Evolutionary conservation across 2,888 invertebrate genomes (phyloP).

Genomic region (Odontocolon sp.): DNA sequence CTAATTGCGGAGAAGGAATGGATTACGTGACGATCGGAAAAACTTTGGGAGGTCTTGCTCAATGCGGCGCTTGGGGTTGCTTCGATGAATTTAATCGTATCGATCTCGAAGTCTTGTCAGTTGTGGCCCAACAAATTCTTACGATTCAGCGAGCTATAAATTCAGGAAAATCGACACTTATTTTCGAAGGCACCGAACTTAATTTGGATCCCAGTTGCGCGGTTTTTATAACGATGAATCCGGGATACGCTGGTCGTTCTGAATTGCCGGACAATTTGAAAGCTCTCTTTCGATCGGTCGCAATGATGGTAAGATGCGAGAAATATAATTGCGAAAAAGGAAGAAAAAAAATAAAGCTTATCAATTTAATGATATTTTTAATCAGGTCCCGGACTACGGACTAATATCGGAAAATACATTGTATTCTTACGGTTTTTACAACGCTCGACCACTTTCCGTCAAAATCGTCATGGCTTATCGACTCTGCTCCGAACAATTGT

Average conservation of each 20-base stretch:
- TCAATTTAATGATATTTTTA: too few relatives aligned
- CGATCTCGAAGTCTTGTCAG: conserved; percentile 84
- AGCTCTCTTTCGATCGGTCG: conserved; percentile 84
- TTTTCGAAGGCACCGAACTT: conserved; percentile 84
- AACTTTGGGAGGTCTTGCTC: conserved; percentile 89
- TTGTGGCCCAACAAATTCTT: conserved; percentile 85
- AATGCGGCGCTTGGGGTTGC: conserved; percentile 97
- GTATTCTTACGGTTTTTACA: conserved; percentile 85
- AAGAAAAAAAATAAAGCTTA: conserved; percentile 6
- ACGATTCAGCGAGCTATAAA: conserved; percentile 84
- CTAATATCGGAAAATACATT: conserved; percentile 84
- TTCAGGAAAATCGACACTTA: conserved; percentile 79
- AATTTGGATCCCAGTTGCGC: conserved; percentile 83
- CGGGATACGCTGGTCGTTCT: conserved; percentile 83
- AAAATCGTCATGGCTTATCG: conserved; percentile 86
- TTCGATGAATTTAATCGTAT: conserved; percentile 86
- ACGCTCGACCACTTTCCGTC: conserved; percentile 83
- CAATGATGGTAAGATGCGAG: conserved; percentile 83
- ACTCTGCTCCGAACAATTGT: conserved; percentile 85
- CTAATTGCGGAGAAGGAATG: conserved; percentile 97
- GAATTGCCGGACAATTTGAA: conserved; percentile 85
- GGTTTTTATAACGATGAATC: conserved; percentile 85
- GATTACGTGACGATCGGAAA: conserved; percentile 92
- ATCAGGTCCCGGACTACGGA: conserved; percentile 84
- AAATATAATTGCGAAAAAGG: too few relatives aligned